Evolutionary conservation across 2,797 vertebrate species (phyloP).

Genomic region (Lepidocolaptes lacrymiger): DNA sequence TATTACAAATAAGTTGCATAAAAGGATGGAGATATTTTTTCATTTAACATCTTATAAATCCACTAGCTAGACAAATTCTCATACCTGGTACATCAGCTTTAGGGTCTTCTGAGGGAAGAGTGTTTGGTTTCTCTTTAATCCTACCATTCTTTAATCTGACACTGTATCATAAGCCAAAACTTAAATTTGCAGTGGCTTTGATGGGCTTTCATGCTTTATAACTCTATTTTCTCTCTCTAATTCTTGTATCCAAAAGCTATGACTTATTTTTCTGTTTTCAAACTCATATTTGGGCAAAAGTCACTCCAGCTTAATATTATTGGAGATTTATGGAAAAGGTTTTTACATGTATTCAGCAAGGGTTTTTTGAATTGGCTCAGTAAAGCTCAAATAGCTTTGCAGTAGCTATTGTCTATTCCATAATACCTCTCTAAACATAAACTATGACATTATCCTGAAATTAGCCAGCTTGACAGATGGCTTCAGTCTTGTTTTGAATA

Average conservation of each 20-base stretch:
- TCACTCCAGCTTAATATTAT: not conserved
- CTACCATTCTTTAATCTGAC: not conserved
- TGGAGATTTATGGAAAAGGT: not conserved
- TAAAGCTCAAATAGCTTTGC: constrained; percentile 10
- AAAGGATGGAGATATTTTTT: not conserved
- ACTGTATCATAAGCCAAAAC: not conserved
- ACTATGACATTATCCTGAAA: not conserved
- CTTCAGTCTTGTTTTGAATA: constrained; percentile 9
- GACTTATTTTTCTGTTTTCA: not conserved
- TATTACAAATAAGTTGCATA: not conserved
- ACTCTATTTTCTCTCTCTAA: not conserved
- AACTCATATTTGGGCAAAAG: not conserved
- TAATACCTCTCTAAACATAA: not conserved
- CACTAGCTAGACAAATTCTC: not conserved
- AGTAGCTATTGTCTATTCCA: constrained; percentile 7
- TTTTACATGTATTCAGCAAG: not conserved
- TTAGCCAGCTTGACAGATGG: not conserved
- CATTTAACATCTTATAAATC: not conserved
- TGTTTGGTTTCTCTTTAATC: not conserved
- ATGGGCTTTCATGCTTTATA: not conserved
- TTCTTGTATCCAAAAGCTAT: not conserved
- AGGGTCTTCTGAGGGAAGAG: not conserved
- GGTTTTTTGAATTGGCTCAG: not conserved
- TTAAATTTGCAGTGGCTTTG: not conserved
- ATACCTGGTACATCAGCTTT: not conserved